A percentile compares a stretch with the other conserved stretches of the same genome.
Evolutionary conservation across 2,797 vertebrate genomes (phyloP).

Genomic region (Euthynnus affinis): DNA sequence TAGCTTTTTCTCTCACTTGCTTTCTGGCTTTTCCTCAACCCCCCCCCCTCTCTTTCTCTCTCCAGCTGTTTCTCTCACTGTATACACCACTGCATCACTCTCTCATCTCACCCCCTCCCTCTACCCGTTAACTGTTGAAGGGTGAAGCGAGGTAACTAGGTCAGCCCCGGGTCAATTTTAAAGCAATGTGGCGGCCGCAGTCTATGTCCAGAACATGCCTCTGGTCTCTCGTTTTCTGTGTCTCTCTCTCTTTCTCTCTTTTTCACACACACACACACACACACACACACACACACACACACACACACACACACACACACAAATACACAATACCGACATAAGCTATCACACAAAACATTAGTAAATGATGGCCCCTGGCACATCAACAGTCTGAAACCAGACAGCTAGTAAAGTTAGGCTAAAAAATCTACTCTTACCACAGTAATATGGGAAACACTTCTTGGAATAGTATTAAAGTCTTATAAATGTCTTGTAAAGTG

Average conservation of each 20-base stretch:
- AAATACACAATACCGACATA: conserved; percentile 55
- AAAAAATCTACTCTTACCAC: conserved; percentile 28
- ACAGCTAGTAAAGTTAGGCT: conserved; percentile 59
- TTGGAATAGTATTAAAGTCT: conserved; percentile 9
- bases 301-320: conserved; percentile 34
- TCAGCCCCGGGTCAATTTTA: conserved; percentile 82
- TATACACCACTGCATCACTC: conserved; percentile 56
- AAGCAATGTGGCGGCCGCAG: conserved; percentile 78
- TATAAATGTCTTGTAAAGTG: not conserved
- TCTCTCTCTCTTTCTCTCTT: not conserved
- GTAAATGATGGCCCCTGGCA: conserved; percentile 72
- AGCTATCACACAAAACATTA: conserved; percentile 76
- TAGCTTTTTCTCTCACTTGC: conserved; percentile 20
- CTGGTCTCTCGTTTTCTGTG: conserved; percentile 52
- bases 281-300: conserved; percentile 36
- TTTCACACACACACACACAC: conserved; percentile 19
- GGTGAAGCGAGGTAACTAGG: conserved; percentile 84
- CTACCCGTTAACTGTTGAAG: conserved; percentile 67
- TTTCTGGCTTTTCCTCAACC: not conserved
- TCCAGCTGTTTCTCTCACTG: conserved; percentile 56
- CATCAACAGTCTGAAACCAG: conserved; percentile 63
- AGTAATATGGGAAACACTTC: conserved; percentile 23
- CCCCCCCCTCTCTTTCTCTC: conserved; percentile 19
- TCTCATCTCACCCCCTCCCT: conserved; percentile 48
- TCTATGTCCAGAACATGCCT: conserved; percentile 78